Conservation (phyloP, 2,113 vertebrate genomes). For the Pedionomus torquatus region DNA sequence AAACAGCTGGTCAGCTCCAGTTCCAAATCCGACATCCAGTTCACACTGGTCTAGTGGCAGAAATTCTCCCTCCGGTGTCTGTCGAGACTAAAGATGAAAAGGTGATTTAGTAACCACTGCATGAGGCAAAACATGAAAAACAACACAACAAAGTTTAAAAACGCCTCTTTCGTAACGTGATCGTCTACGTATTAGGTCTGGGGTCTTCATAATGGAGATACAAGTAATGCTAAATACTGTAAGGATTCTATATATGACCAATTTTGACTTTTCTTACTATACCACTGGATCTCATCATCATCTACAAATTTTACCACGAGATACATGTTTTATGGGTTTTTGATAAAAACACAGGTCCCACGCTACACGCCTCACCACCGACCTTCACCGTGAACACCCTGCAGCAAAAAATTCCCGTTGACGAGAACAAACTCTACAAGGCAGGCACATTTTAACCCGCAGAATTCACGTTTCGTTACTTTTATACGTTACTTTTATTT, state of each 20-base stretch:
- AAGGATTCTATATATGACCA: not conserved
- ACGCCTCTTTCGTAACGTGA: not conserved
- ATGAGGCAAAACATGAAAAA: not conserved
- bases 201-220: not conserved
- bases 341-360: not conserved
- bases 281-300: not conserved
- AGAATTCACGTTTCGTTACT: rapidly evolving
- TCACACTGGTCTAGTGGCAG: conserved; percentile 90
- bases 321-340: not conserved
- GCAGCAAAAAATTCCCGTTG: not conserved
- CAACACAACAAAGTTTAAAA: not conserved
- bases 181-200: not conserved
- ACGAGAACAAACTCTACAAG: not conserved
- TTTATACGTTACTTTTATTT: not conserved
- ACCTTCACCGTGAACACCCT: not conserved
- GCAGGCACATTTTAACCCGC: not conserved
- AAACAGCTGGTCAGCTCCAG: conserved; percentile 90
- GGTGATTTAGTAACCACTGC: not conserved
- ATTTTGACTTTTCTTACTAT: not conserved
- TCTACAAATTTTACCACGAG: not conserved
- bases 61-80: conserved; percentile 91
- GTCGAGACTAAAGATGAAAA: conserved; percentile 81
- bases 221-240: not conserved
- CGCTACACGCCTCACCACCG: not conserved
- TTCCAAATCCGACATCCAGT: conserved; percentile 90